phyloP scores from a whole-genome alignment of 2,113 vertebrate species.

The Leptobrachium ailaonicum region DNA sequence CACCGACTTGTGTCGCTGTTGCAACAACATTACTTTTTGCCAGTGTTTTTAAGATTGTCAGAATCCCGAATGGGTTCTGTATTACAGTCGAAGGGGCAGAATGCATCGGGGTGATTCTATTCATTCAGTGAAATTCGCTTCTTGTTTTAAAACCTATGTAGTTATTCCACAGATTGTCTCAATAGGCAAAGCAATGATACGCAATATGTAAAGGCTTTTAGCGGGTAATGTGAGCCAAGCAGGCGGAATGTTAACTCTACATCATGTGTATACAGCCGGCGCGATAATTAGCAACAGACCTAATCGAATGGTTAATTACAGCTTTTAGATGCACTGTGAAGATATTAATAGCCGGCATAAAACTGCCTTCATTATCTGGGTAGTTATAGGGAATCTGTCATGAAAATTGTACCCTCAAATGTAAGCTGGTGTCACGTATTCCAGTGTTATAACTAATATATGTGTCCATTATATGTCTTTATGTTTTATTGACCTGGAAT shows the following conservation, averaged over 20 bases:
- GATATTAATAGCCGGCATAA: conserved; percentile 48
- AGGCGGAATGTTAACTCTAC: conserved; percentile 15
- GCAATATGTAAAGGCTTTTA: conserved; percentile 6
- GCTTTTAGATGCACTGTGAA: conserved; percentile 46
- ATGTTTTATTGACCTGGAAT: conserved; percentile 1
- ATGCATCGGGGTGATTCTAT: too few species aligned
- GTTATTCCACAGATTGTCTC: neutral
- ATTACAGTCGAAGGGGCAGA: too few species aligned
- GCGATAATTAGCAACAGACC: conserved; percentile 45
- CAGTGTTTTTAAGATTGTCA: too few species aligned
- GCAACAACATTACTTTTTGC: too few species aligned
- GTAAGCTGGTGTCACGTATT: neutral
- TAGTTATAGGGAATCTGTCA: conserved; percentile 17
- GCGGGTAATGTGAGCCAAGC: conserved; percentile 33
- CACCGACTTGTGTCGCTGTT: too few species aligned
- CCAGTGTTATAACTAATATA: neutral
- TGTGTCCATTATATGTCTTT: neutral
- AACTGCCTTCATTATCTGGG: conserved; percentile 44
- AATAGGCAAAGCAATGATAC: neutral
- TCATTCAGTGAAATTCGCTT: neutral
- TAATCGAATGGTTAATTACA: conserved; percentile 49
- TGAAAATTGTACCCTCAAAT: neutral
- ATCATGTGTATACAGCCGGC: conserved; percentile 38
- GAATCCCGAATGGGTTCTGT: too few species aligned
- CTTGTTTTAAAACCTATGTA: neutral